Percentiles rank a stretch among this genome's conserved stretches.
These are phyloP conservation scores for Smittia sp. DNA, from an alignment of 2,888 invertebrate species.

Conservation along the genomic window DNA sequence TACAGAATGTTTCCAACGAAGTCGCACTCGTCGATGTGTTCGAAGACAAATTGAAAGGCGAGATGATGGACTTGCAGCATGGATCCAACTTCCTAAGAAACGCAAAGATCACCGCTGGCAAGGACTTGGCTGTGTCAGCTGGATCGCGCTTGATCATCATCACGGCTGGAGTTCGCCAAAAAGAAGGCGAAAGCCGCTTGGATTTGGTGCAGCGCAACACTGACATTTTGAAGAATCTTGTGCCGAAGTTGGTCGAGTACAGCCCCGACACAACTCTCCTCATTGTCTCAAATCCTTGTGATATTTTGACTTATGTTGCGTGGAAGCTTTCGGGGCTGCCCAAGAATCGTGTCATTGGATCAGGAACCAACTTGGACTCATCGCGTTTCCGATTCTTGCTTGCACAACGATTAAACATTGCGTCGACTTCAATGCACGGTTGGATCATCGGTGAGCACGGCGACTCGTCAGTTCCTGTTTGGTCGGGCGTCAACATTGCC, in stretches of 20 bases:
- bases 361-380: constrained; percentile 91
- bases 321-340: constrained; percentile 92
- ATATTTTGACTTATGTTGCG: constrained; percentile 89
- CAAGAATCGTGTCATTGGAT: constrained; percentile 82
- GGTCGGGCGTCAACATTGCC: constrained; percentile 91
- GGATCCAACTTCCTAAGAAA: constrained; percentile 80
- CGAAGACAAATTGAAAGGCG: constrained; percentile 80
- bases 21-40: constrained; percentile 78
- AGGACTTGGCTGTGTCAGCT: constrained; percentile 73
- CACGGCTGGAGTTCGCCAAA: constrained; percentile 87
- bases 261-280: constrained; percentile 83
- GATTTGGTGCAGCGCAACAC: constrained; percentile 87
- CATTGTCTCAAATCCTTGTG: constrained; percentile 90
- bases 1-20: constrained; percentile 73
- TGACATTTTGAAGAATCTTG: constrained; percentile 80
- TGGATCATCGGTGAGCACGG: constrained; percentile 96
- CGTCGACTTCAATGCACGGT: constrained; percentile 82
- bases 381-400: constrained; percentile 86
- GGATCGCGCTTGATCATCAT: constrained; percentile 83
- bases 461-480: constrained; percentile 86
- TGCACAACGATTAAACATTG: constrained; percentile 76
- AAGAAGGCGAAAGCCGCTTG: constrained; percentile 83
- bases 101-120: constrained; percentile 73
- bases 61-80: constrained; percentile 89
- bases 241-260: constrained; percentile 65